These are phyloP conservation scores for Acanthisitta chloris DNA, from an alignment of 2,113 vertebrate species.

Conservation along the genomic window DNA sequence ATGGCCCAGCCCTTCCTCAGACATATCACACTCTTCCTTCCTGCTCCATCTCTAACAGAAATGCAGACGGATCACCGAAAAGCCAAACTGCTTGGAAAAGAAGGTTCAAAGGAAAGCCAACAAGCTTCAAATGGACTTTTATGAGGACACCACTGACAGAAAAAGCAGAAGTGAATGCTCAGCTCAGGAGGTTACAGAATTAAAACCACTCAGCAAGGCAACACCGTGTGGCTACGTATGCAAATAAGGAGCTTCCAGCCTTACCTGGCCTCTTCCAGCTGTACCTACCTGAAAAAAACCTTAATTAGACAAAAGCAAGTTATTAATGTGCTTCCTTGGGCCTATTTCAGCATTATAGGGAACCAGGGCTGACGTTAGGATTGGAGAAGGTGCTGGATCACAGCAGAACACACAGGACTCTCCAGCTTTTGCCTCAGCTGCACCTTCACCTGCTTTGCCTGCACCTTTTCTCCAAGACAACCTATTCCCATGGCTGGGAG, in stretches of 20 bases:
- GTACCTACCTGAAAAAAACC: background rate
- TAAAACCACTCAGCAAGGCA: background rate
- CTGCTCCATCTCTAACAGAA: background rate
- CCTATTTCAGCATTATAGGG: fast-evolving
- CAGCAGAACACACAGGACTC: background rate
- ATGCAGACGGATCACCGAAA: background rate
- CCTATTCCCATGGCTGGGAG: background rate
- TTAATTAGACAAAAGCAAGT: fast-evolving
- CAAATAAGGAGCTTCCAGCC: background rate
- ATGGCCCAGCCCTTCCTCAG: background rate
- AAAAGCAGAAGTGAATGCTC: background rate
- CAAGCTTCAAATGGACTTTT: background rate
- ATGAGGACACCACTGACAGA: fast-evolving
- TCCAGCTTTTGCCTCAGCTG: fast-evolving
- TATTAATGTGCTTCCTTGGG: fast-evolving
- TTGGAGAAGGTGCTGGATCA: fast-evolving
- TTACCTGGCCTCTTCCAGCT: background rate
- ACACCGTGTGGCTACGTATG: fast-evolving
- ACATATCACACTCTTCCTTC: background rate
- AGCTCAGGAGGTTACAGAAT: background rate
- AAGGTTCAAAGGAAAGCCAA: background rate
- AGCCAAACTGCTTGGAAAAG: fast-evolving
- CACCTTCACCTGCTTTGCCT: background rate
- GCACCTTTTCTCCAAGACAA: fast-evolving
- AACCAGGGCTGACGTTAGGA: fast-evolving